These are phyloP conservation scores for Caenorhabditis panamensis DNA, from an alignment of 2,888 invertebrate genomes.

Conservation along the genomic window DNA sequence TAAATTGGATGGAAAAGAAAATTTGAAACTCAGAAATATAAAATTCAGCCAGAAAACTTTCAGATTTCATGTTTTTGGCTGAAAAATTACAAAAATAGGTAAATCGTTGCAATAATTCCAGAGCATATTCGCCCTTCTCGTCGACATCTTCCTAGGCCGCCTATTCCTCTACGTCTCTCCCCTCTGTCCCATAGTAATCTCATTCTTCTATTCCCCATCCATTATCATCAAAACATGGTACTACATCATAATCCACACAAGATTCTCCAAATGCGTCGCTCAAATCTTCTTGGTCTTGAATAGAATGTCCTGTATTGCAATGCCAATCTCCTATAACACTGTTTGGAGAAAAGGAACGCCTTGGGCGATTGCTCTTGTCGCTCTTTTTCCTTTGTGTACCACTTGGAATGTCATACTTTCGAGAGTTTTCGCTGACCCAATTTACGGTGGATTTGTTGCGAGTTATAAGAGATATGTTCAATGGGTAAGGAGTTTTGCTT, in stretches of 20 bases:
- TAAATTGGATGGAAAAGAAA: too few relatives aligned
- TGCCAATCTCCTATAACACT: not conserved
- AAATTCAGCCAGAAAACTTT: too few relatives aligned
- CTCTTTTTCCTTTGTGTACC: constrained; percentile 7
- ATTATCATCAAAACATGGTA: not conserved
- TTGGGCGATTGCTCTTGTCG: not conserved
- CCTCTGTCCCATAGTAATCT: constrained; percentile 25
- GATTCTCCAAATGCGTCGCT: constrained; percentile 32
- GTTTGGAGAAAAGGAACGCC: constrained; percentile 20
- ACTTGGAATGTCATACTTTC: constrained; percentile 37
- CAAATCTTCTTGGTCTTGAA: constrained; percentile 45
- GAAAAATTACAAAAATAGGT: too few relatives aligned
- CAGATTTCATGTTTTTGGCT: too few relatives aligned
- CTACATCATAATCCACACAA: not conserved
- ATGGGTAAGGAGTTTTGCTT: too few relatives aligned
- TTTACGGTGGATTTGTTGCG: constrained; percentile 15
- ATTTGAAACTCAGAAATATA: too few relatives aligned
- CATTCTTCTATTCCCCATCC: constrained; percentile 22
- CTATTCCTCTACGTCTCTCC: constrained; percentile 29
- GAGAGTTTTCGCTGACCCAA: not conserved
- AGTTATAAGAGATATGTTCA: constrained; percentile 8
- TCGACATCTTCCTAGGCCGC: constrained; percentile 24
- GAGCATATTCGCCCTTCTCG: constrained; percentile 8
- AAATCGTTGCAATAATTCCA: too few relatives aligned
- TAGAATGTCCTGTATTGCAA: constrained; percentile 39